Percentiles rank a stretch among this genome's conserved stretches.
phyloP scores from a whole-genome alignment of 37 sponge, comb jelly and placozoan genomes.

The Chondrosia reniformis region DNA sequence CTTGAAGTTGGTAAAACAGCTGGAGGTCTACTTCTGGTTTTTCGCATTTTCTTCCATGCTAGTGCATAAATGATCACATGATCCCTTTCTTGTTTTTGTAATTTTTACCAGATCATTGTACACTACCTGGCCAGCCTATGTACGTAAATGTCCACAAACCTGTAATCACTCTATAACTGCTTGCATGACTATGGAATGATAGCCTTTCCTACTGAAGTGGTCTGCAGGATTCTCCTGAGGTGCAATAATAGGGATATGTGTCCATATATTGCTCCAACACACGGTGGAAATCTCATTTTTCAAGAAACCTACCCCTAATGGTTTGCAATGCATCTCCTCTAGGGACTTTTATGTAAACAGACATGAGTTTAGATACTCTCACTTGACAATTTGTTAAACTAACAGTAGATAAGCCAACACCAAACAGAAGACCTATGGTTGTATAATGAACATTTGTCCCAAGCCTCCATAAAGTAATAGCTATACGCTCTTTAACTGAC shows the following conservation, averaged over 20 bases:
- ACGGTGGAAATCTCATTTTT: neutral
- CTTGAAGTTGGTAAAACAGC: too few species aligned
- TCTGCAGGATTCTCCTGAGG: neutral
- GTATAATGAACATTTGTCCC: neutral
- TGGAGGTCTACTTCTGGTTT: too few species aligned
- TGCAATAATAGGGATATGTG: neutral
- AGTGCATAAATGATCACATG: too few species aligned
- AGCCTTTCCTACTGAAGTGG: neutral
- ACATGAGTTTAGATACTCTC: neutral
- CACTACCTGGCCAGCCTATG: neutral
- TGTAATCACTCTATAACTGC: neutral
- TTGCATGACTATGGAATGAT: neutral
- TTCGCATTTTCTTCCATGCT: too few species aligned
- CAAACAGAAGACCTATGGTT: neutral
- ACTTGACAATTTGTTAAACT: neutral
- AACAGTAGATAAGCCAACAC: neutral
- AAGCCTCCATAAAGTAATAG: neutral
- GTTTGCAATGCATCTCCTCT: neutral
- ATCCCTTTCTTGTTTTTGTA: too few species aligned
- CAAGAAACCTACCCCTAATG: neutral
- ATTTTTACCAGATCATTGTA: too few species aligned
- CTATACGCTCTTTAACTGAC: neutral
- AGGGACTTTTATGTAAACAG: neutral
- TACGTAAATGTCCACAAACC: neutral
- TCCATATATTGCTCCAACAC: neutral